phyloP scores from a whole-genome alignment of 1,140 invertebrate genomes.

The Sminthurides bifidus region DNA sequence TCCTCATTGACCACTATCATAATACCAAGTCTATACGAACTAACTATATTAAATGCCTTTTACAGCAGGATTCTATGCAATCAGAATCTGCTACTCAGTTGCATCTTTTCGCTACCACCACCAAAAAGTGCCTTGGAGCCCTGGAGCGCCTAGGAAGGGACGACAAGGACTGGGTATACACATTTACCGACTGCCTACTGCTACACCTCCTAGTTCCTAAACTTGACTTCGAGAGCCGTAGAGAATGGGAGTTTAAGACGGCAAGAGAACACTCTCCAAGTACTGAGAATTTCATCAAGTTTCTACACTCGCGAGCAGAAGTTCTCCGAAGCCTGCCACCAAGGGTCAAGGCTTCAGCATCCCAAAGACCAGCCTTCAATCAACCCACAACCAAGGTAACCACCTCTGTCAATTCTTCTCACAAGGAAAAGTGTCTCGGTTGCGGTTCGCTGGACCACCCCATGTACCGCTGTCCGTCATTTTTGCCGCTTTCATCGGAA shows the following conservation, averaged over 20 bases:
- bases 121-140: constrained; percentile 7
- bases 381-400: too few species aligned
- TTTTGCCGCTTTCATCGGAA: not conserved
- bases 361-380: too few species aligned
- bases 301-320: not conserved
- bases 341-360: too few species aligned
- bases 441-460: too few species aligned
- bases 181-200: too few species aligned
- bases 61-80: not conserved
- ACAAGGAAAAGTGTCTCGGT: not conserved
- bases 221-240: constrained; percentile 8
- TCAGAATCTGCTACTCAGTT: not conserved
- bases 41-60: not conserved
- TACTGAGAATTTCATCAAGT: not conserved
- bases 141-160: constrained; percentile 5
- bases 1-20: constrained; percentile 8
- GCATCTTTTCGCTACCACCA: constrained; percentile 1
- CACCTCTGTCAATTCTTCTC: too few species aligned
- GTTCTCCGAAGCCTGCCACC: too few species aligned
- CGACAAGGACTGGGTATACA: not conserved
- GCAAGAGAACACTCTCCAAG: not conserved
- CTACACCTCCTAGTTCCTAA: constrained; percentile 6
- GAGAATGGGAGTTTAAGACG: not conserved
- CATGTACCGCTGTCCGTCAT: not conserved
- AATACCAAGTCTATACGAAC: constrained; percentile 13